These are phyloP conservation scores for Trogon melanurus DNA, from an alignment of 2,113 vertebrate species.

Conservation along the genomic window DNA sequence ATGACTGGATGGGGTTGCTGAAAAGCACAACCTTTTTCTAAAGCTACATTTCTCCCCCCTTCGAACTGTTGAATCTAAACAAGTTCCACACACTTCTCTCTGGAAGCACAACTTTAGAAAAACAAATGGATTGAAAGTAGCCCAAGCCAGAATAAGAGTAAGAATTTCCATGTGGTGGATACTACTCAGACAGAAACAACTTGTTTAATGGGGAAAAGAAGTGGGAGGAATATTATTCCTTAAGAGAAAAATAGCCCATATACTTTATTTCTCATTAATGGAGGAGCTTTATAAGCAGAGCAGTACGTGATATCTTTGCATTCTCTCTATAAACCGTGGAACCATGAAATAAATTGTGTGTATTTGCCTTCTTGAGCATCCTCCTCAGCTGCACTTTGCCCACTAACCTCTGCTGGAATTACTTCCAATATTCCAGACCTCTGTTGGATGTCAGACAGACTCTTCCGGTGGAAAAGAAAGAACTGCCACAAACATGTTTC, in stretches of 20 bases:
- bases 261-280: conserved; percentile 7
- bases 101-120: neutral
- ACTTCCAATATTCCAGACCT: neutral
- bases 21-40: neutral
- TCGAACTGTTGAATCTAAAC: neutral
- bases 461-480: neutral
- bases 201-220: neutral
- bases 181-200: neutral
- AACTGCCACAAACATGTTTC: neutral
- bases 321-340: neutral
- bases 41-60: neutral
- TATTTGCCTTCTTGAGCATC: neutral
- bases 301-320: neutral
- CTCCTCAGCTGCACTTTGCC: neutral
- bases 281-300: neutral
- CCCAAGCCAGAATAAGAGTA: neutral
- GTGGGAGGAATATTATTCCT: neutral
- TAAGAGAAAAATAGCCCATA: neutral
- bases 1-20: neutral
- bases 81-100: neutral
- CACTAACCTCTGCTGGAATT: conserved; percentile 5
- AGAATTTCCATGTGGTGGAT: conserved; percentile 24
- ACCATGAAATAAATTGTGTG: neutral
- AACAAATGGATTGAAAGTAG: neutral
- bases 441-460: neutral